Conservation (phyloP, 2,888 invertebrate genomes). For the Cryptocheilus praepositus region DNA sequence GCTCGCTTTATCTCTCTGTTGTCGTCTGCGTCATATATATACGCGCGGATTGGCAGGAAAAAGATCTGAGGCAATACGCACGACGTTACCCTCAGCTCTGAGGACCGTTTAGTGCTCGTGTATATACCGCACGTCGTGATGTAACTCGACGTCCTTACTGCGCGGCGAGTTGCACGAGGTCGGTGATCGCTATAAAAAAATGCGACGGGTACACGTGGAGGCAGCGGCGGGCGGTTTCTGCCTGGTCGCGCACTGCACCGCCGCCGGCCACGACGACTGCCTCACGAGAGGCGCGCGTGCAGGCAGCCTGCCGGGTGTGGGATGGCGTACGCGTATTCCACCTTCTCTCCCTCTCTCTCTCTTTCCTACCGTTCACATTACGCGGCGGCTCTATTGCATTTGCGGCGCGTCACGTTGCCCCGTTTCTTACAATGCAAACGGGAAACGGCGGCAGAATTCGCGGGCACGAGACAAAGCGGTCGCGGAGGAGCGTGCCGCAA, state of each 20-base stretch:
- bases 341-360: background rate
- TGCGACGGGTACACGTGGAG: conserved; percentile 73
- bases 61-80: background rate
- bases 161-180: conserved; percentile 80
- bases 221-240: conserved; percentile 67
- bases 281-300: conserved; percentile 65
- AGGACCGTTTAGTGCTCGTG: conserved; percentile 5
- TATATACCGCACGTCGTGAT: conserved; percentile 54
- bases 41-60: background rate
- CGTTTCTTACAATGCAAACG: too few species aligned
- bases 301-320: conserved; percentile 35
- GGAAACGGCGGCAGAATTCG: too few species aligned
- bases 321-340: too few species aligned
- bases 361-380: conserved; percentile 1
- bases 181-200: conserved; percentile 79
- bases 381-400: background rate
- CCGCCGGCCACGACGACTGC: conserved; percentile 62
- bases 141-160: conserved; percentile 76
- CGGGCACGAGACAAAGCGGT: too few species aligned
- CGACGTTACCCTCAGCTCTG: background rate
- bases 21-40: too few species aligned
- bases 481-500: too few species aligned
- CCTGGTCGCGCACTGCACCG: conserved; percentile 43
- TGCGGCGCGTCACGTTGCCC: background rate
- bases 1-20: background rate